These are phyloP conservation scores for Leucania comma DNA, from an alignment of 2,888 invertebrate species.

Conservation along the genomic window DNA sequence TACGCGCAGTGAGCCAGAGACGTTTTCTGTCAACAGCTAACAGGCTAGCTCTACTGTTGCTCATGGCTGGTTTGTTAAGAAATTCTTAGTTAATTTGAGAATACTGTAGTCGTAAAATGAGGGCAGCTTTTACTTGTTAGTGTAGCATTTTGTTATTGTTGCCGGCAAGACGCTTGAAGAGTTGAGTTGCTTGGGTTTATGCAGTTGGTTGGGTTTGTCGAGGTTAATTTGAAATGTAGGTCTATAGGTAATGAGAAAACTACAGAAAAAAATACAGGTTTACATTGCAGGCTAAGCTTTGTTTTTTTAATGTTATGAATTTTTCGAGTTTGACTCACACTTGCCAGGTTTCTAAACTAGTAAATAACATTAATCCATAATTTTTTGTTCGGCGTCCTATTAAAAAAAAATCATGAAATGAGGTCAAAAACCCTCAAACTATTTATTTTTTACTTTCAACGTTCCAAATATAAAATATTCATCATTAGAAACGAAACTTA, in stretches of 20 bases:
- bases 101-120: constrained; percentile 30
- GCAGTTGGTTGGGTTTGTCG: background rate
- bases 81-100: constrained; percentile 45
- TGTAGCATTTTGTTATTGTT: constrained; percentile 16
- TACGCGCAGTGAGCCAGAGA: constrained; percentile 36
- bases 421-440: no score
- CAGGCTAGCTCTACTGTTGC: constrained; percentile 20
- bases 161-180: background rate
- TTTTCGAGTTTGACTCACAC: no score
- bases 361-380: no score
- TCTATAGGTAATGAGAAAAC: no score
- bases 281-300: no score
- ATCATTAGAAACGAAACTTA: background rate
- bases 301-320: no score
- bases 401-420: no score
- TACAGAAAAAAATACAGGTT: no score
- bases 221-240: no score
- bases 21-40: constrained; percentile 39
- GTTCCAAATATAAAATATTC: background rate
- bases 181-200: background rate
- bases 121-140: constrained; percentile 11
- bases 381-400: no score
- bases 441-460: no score
- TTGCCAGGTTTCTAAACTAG: no score
- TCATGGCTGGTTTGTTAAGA: constrained; percentile 36